These are phyloP conservation scores for Scaptomyza polygonia DNA, from an alignment of 2,888 invertebrate genomes.

Conservation along the genomic window DNA sequence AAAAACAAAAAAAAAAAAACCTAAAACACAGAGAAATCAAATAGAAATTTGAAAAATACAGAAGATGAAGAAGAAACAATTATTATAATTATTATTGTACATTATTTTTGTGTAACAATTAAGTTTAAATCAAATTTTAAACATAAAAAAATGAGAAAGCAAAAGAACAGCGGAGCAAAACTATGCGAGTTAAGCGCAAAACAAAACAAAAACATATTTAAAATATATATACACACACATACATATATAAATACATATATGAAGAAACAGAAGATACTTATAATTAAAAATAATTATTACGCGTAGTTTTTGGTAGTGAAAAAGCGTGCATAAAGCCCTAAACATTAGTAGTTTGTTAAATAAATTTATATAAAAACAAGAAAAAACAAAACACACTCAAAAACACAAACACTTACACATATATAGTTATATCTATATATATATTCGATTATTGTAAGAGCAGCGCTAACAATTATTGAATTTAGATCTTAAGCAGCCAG, in stretches of 20 bases:
- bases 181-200: slow-evolving; percentile 46
- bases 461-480: slow-evolving; percentile 74
- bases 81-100: slow-evolving; percentile 64
- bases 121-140: slow-evolving; percentile 53
- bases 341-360: slow-evolving; percentile 79
- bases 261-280: slow-evolving; percentile 23
- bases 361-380: slow-evolving; percentile 68
- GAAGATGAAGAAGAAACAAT: slow-evolving; percentile 27
- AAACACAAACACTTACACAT: slow-evolving; percentile 22
- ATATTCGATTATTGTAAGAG: slow-evolving; percentile 58
- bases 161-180: slow-evolving; percentile 55
- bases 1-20: slow-evolving; percentile 19
- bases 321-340: slow-evolving; percentile 59
- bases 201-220: slow-evolving; percentile 47
- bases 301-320: slow-evolving; percentile 79
- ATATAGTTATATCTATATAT: slow-evolving; percentile 38
- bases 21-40: slow-evolving; percentile 17
- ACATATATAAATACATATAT: slow-evolving; percentile 40
- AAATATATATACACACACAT: slow-evolving; percentile 34
- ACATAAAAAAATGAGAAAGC: slow-evolving; percentile 1
- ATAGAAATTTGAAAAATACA: slow-evolving; percentile 16
- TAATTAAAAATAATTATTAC: slow-evolving; percentile 52
- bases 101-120: slow-evolving; percentile 59
- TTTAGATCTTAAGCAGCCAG: slow-evolving; percentile 61
- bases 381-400: slow-evolving; percentile 12